A percentile compares a stretch with the other conserved stretches of the same genome.
Conservation (phyloP, 2,888 invertebrate genomes). For the Drosophila helvetica region DNA sequence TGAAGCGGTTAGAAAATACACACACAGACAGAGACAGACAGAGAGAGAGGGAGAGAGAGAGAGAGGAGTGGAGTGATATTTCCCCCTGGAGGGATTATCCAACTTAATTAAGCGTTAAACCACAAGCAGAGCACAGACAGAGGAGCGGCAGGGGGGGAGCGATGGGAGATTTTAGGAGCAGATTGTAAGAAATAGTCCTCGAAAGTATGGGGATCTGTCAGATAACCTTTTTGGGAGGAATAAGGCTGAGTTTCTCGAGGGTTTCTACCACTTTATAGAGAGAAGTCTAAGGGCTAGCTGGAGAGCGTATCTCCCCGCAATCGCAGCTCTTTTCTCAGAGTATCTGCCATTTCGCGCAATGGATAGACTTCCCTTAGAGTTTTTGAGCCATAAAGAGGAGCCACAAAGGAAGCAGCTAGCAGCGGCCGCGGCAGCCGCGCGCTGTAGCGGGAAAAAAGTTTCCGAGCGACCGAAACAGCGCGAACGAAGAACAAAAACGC, state of each 20-base stretch:
- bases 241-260: not conserved
- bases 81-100: not conserved
- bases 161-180: not conserved
- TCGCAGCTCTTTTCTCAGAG: not conserved
- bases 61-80: not conserved
- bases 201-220: not conserved
- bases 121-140: not conserved
- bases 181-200: not conserved
- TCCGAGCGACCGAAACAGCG: conserved; percentile 32
- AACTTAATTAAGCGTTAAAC: not conserved
- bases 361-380: too few relatives aligned
- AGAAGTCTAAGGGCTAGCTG: not conserved
- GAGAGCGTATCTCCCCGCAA: too few relatives aligned
- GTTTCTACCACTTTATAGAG: not conserved
- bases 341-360: not conserved
- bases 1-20: conserved; percentile 11
- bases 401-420: not conserved
- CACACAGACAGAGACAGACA: not conserved
- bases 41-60: not conserved
- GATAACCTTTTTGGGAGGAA: not conserved
- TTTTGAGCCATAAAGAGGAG: not conserved
- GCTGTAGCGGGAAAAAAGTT: conserved; percentile 16
- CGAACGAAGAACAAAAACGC: conserved; percentile 53
- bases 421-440: not conserved
- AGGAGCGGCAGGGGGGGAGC: not conserved